Percentiles rank a stretch among this genome's conserved stretches.
Conservation (phyloP, 1,140 invertebrate genomes). For the Apis laboriosa region DNA sequence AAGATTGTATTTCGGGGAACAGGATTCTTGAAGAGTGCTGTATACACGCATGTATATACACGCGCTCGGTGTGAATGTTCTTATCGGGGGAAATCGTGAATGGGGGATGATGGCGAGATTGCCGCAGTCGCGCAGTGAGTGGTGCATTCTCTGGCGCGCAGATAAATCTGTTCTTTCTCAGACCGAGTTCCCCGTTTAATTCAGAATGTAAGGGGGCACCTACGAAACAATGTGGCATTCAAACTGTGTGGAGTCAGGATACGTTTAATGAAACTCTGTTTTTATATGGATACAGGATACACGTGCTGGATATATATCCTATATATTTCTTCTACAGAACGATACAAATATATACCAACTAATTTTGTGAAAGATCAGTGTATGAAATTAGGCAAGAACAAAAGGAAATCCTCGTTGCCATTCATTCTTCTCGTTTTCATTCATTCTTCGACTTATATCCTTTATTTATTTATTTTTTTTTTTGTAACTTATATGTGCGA, state of each 20-base stretch:
- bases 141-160: conserved; percentile 31
- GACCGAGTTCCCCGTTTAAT: conserved; percentile 26
- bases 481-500: too few species aligned
- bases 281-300: conserved; percentile 11
- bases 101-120: conserved; percentile 41
- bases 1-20: neutral
- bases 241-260: conserved; percentile 19
- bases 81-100: conserved; percentile 46
- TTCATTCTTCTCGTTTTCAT: too few species aligned
- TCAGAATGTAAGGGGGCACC: conserved; percentile 6
- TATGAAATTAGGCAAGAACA: neutral
- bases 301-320: neutral
- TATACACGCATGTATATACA: neutral
- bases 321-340: neutral
- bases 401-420: too few species aligned
- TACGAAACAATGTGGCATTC: conserved; percentile 39
- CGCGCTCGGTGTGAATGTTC: conserved; percentile 20
- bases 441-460: too few species aligned
- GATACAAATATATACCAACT: neutral
- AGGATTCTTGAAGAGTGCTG: neutral
- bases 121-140: conserved; percentile 32
- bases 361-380: neutral
- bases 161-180: conserved; percentile 48
- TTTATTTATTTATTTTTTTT: too few species aligned
- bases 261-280: conserved; percentile 30